These are phyloP conservation scores for Lacerta bilineata DNA, from an alignment of 2,797 vertebrate genomes.

Conservation along the genomic window DNA sequence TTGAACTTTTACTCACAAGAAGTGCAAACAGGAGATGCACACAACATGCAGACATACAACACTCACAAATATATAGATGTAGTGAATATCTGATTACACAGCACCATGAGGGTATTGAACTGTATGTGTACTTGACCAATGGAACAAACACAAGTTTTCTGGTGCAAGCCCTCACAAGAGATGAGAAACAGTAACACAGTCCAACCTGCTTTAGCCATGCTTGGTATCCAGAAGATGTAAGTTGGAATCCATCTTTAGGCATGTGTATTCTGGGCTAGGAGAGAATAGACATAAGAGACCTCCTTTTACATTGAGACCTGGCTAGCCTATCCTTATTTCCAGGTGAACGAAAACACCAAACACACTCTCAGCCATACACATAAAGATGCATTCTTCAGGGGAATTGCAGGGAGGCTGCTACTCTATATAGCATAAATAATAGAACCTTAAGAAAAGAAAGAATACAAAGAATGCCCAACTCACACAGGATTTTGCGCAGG, in stretches of 20 bases:
- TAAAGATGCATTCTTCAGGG: slow-evolving; percentile 51
- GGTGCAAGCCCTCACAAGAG: slow-evolving; percentile 74
- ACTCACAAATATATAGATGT: slow-evolving; percentile 65
- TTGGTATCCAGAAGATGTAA: slow-evolving; percentile 81
- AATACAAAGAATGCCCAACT: not conserved
- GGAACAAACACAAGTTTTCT: slow-evolving; percentile 76
- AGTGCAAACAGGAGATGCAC: slow-evolving; percentile 72
- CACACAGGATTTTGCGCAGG: not conserved
- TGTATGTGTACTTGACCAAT: slow-evolving; percentile 76
- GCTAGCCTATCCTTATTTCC: slow-evolving; percentile 72
- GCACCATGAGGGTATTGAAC: slow-evolving; percentile 67
- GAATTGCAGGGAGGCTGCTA: slow-evolving; percentile 39
- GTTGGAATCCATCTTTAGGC: slow-evolving; percentile 80
- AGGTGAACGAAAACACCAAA: slow-evolving; percentile 61
- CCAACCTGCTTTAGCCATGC: slow-evolving; percentile 81
- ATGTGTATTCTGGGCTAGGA: slow-evolving; percentile 81
- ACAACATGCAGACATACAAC: slow-evolving; percentile 75
- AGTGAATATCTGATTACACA: slow-evolving; percentile 72
- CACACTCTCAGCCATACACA: slow-evolving; percentile 18
- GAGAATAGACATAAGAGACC: slow-evolving; percentile 80
- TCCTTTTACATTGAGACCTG: slow-evolving; percentile 78
- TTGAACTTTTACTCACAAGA: slow-evolving; percentile 72
- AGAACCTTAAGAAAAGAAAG: not conserved
- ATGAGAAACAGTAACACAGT: slow-evolving; percentile 79
- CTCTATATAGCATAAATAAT: slow-evolving; percentile 12